phyloP scores from a whole-genome alignment of 2,797 vertebrate genomes.

The Rhincodon typus region DNA sequence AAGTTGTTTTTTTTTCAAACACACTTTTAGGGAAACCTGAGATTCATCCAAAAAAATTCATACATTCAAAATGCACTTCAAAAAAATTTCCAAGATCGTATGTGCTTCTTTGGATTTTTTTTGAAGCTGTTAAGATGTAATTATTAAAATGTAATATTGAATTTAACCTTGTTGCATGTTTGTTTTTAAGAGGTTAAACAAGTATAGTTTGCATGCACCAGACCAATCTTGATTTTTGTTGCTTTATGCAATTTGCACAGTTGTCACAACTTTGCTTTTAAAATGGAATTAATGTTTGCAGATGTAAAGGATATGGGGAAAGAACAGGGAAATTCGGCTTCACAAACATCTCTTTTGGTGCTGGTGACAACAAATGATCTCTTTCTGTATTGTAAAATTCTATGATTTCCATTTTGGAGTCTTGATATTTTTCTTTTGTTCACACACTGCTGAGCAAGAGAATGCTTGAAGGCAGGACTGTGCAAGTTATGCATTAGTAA shows the following conservation, averaged over 20 bases:
- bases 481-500: not conserved
- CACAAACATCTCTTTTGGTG: not conserved
- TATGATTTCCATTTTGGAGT: not conserved
- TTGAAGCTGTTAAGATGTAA: not conserved
- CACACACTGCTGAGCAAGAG: not conserved
- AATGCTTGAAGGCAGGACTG: not conserved
- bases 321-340: not conserved
- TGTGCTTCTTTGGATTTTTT: not conserved
- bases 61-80: not conserved
- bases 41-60: not conserved
- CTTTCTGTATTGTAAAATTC: not conserved
- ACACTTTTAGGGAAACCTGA: not conserved
- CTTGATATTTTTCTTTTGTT: not conserved
- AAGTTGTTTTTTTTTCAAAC: not conserved
- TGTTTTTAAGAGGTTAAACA: not conserved
- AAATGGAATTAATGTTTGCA: not conserved
- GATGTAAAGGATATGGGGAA: not conserved
- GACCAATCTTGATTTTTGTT: not conserved
- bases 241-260: not conserved
- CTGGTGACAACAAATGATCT: not conserved
- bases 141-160: not conserved
- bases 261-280: not conserved
- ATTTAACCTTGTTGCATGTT: not conserved
- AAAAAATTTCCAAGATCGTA: not conserved
- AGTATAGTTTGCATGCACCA: not conserved